A percentile compares a stretch with the other conserved stretches of the same genome.
phyloP scores from a whole-genome alignment of 1,140 invertebrate genomes.

The Archegozetes longisetosus region DNA sequence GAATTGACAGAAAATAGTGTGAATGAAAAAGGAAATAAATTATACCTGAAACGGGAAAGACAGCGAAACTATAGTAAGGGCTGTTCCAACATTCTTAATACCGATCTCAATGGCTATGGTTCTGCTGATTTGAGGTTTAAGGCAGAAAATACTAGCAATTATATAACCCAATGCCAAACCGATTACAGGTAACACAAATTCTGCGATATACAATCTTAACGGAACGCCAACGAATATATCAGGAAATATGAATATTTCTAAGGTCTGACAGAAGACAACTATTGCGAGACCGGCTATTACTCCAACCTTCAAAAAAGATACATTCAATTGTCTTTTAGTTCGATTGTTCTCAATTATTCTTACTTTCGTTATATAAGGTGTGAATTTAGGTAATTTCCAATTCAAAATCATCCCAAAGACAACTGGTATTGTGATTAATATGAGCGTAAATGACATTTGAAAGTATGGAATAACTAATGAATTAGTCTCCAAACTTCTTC shows the following conservation, averaged over 20 bases:
- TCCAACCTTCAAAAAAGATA: conserved; percentile 17
- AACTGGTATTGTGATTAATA: conserved; percentile 26
- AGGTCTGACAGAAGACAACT: conserved; percentile 23
- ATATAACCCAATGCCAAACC: conserved; percentile 30
- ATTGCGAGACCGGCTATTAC: conserved; percentile 22
- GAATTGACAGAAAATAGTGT: too few species aligned
- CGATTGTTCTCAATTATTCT: not conserved
- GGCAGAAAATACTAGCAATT: conserved; percentile 25
- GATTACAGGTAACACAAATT: conserved; percentile 26
- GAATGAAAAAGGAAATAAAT: too few species aligned
- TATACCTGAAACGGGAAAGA: conserved; percentile 24
- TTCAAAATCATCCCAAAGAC: conserved; percentile 27
- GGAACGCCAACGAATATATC: conserved; percentile 27
- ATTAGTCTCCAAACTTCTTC: conserved; percentile 25
- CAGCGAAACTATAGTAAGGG: conserved; percentile 23
- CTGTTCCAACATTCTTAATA: conserved; percentile 31
- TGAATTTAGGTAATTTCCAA: conserved; percentile 25
- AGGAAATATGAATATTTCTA: conserved; percentile 24
- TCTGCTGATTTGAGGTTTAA: conserved; percentile 22
- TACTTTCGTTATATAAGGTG: conserved; percentile 21
- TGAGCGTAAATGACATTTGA: conserved; percentile 28
- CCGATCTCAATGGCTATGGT: conserved; percentile 33
- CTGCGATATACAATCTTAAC: conserved; percentile 26
- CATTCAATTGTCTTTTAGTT: not conserved
- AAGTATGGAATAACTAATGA: conserved; percentile 27